Percentiles rank a stretch among this genome's conserved stretches.
Conservation (phyloP, 2,113 vertebrate species). For the Rhinoderma darwinii region DNA sequence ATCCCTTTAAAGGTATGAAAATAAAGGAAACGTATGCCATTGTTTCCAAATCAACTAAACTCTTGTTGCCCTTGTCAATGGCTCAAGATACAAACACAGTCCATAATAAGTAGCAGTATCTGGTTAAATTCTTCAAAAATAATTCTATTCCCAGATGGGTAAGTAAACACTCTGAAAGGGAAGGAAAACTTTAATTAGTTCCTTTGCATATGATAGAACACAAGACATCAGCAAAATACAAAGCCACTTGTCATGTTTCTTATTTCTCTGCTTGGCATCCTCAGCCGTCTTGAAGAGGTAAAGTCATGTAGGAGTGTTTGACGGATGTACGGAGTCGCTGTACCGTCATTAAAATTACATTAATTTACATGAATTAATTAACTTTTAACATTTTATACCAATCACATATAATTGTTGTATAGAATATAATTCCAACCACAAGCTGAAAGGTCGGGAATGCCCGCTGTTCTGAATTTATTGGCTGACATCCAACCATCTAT, state of each 20-base stretch:
- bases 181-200: conserved; percentile 47
- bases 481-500: too few relatives aligned
- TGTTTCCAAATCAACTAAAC: neutral
- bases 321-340: neutral
- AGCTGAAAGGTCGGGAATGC: too few relatives aligned
- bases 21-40: neutral
- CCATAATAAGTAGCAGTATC: conserved; percentile 31
- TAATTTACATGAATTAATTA: too few relatives aligned
- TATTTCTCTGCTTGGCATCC: neutral
- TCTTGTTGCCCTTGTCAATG: neutral
- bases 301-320: neutral
- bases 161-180: conserved; percentile 12
- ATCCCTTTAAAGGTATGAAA: neutral
- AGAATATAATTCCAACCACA: too few relatives aligned
- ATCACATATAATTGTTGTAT: too few relatives aligned
- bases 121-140: conserved; percentile 40
- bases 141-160: conserved; percentile 37
- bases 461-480: too few relatives aligned
- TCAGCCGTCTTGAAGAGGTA: neutral
- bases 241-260: conserved; percentile 37
- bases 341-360: neutral
- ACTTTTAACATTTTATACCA: too few relatives aligned
- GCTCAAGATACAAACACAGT: neutral
- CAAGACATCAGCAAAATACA: conserved; percentile 45
- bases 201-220: conserved; percentile 40